A percentile compares a stretch with the other conserved stretches of the same genome.
Evolutionary conservation across 2,113 vertebrate genomes (phyloP).

Genomic region (Procapra przewalskii): DNA sequence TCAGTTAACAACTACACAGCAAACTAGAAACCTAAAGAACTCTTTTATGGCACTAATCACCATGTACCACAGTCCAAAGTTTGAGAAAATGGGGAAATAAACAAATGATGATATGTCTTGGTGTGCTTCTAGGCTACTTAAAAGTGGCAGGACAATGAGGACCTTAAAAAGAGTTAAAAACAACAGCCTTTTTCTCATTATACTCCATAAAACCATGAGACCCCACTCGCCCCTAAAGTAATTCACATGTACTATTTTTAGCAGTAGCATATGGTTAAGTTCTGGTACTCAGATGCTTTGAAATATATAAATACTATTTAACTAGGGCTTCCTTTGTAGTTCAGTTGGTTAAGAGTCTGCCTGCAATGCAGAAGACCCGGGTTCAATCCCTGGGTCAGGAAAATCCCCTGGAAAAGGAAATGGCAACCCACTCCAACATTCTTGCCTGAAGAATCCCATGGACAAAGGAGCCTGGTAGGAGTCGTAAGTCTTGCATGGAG

Average conservation of each 20-base stretch:
- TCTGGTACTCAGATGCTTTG: background rate
- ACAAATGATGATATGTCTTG: background rate
- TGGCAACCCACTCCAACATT: background rate
- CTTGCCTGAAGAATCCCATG: background rate
- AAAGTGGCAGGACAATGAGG: background rate
- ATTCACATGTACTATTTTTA: background rate
- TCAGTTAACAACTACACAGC: background rate
- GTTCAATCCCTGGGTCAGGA: background rate
- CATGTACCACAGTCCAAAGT: background rate
- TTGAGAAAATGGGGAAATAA: background rate
- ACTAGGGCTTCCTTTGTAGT: background rate
- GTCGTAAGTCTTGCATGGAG: background rate
- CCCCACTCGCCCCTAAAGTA: background rate
- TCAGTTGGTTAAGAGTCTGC: background rate
- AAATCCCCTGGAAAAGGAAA: background rate
- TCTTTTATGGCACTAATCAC: background rate
- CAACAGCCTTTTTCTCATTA: background rate
- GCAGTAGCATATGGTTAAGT: background rate
- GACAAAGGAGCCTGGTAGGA: background rate
- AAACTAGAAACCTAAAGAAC: background rate
- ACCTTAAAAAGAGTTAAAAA: slow-evolving; percentile 22
- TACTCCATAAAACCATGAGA: background rate
- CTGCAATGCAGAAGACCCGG: background rate
- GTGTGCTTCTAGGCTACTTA: background rate
- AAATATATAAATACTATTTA: slow-evolving; percentile 37